Base-by-base conservation (phyloP, 2,888 invertebrate species). In the Hypomecis atomaria region DNA sequence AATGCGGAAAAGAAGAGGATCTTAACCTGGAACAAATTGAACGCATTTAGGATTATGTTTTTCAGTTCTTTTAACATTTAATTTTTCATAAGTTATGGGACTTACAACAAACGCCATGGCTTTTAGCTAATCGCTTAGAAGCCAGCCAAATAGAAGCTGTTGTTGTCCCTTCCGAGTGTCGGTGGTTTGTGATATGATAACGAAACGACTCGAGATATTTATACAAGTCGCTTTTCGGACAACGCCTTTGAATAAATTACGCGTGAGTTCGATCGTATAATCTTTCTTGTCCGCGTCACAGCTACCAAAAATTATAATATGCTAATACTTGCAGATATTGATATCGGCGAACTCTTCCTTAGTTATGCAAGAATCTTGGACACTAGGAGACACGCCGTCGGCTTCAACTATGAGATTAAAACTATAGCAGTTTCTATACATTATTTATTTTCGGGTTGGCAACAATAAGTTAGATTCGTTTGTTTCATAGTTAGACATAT, bases 41-140 rank as follows among this genome's bases (percentile, higher is more conserved):
- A 48, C 7, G 7, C 13, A 45, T 36, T 70, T 49, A 59, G 13
- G 34, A 58, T 62, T 49, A 34, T 37, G 42, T 50, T 11, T 56
- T 50, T 43, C 48, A 54, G 43, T 43, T 53, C 52, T n/a, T 53
- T 57, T 54, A 48, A 11, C 42, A 6, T 67, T 37, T 56, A 43
- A 42, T 44, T 45, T 33, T 36, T 49, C 66, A 60, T 65, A 33
- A 71, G 59, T 71, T 62, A 67, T 72, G 49, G 40, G 75, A 92
- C 92, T 92, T 89, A 92, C 92, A 87, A 89, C 79, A 84, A 89
- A 91, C 79, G 89, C 89, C 92, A 92, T 92, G 92, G 92, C 92
- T 92, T 75, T 84, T 90, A 92, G 92, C 92, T 92, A 92, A 90
- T 75, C 92, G 92, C 92, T 85, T 79, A 74, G 66, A 82, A 90